Base-by-base conservation (phyloP, 2,888 invertebrate species). In the Limnephilus marmoratus region DNA sequence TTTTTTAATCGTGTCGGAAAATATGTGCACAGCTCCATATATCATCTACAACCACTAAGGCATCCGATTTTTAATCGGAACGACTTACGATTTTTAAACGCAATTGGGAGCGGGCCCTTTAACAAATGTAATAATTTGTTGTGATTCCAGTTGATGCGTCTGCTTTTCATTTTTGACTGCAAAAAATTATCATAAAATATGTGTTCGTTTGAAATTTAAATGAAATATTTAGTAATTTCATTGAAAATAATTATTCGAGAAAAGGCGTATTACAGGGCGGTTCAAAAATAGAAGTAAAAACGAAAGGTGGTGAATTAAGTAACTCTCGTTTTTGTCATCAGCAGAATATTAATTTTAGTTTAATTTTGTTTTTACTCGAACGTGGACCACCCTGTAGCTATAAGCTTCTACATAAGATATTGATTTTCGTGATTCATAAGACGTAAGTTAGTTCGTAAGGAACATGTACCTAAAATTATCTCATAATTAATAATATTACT, bases 401-500 rank as follows among this genome's bases (percentile, higher is more conserved):
- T 41, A 86, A 45, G 41, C 45, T 86, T 45, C 3, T n/a, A n/a
- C n/a, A 49, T 49, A 81, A 87, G 87, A 18, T 88, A 31, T 88
- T 88, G 31, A 88, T 68, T 88, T 68, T 88, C 31, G 80, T 88
- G 31, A 88, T 88, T 80, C 53, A 80, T 80, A 31, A n/a, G 68
- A 68, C 13, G 31, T 86, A 88, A 49, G 45, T 81, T 81, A 81
- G 81, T 37, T 88, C n/a, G 13, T 90, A 90, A 90, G 81, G 5
- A 81, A 90, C 37, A 90, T 90, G 90, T 90, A 90, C 88, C 88
- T 88, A 68, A 68, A 88, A 53, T 81, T 81, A 81, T 81, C 90
- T 88, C 68, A 53, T 49, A 53, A 53, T 18, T 5, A 68, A 24
- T 24, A 68, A 1, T 68, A 45, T 13, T 18, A 68, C 7, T 18